Conservation (phyloP, 2,888 invertebrate genomes). For the Eubasilissa splendida region DNA sequence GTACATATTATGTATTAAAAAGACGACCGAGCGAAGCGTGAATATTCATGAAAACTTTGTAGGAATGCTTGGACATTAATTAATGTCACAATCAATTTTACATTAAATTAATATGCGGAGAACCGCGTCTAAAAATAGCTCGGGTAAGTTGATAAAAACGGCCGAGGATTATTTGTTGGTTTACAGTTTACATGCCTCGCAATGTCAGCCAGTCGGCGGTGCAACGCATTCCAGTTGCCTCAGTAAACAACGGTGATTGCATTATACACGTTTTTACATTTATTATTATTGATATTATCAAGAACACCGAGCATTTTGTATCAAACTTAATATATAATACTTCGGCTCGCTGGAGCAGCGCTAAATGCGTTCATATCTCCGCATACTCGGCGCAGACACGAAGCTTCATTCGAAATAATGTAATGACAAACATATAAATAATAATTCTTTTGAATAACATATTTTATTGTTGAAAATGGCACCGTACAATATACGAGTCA, state of each 20-base stretch:
- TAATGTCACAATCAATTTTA: slow-evolving; percentile 26
- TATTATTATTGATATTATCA: background rate
- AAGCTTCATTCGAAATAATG: too few relatives aligned
- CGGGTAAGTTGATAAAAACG: slow-evolving; percentile 49
- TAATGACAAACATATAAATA: too few relatives aligned
- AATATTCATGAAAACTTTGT: background rate
- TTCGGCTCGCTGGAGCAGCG: too few relatives aligned
- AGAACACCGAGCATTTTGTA: background rate
- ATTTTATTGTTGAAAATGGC: too few relatives aligned
- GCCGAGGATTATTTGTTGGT: slow-evolving; percentile 38
- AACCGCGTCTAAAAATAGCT: slow-evolving; percentile 49
- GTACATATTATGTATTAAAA: too few relatives aligned
- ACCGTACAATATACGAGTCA: background rate
- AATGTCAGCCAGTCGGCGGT: slow-evolving; percentile 35
- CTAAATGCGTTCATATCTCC: too few relatives aligned
- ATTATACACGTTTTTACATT: slow-evolving; percentile 11
- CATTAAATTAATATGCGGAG: slow-evolving; percentile 25
- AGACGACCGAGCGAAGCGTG: background rate
- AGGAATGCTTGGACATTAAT: slow-evolving; percentile 18
- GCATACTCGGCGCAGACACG: too few relatives aligned
- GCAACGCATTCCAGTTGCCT: slow-evolving; percentile 37
- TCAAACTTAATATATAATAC: too few relatives aligned
- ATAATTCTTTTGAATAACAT: too few relatives aligned
- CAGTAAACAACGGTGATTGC: slow-evolving; percentile 32
- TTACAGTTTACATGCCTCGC: slow-evolving; percentile 43